Base-by-base conservation (phyloP, 2,797 vertebrate species). In the Sebastes flavidus region DNA sequence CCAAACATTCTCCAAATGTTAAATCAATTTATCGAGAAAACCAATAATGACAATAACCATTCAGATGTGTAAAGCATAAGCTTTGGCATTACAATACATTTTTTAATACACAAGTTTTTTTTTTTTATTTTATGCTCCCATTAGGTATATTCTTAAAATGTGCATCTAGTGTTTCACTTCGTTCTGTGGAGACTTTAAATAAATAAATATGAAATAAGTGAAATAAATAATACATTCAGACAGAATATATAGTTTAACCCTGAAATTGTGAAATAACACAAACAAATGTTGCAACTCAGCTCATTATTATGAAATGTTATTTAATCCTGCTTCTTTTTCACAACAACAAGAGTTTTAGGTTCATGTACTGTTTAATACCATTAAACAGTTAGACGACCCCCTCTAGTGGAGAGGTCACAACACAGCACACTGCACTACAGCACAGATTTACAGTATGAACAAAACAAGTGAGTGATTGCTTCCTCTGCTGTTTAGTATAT, bases 371-470 rank as follows among this genome's bases (percentile, higher is more conserved):
- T 27, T 8, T 29, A 12, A 32, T 9, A 22, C 36, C 27, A 5
- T 55, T 30, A 3, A 75, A 60, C 77, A 84, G 90, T 75, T 27
- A 65, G 59, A 81, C 29, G 16, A 7, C 88, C 10, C 91, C 92
- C 91, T 91, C 93, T 91, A 81, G 92, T 92, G 93, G 91, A 55
- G 66, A 82, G n/a, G 8, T 36, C n/a, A 27, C 8, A 18, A 4
- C 76, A 90, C 69, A 55, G 54, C 84, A 87, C 42, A 2, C 6
- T 29, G 12, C 25, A 30, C 42, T 46, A 16, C 42, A 0, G 42
- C 16, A 58, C 24, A 54, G 9, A 22, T 59, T 42, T 11, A 58
- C n/a, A 42, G 30, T 12, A 52, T 16, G 16, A 72, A 4, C 61
- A 61, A 32, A 18, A 36, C 29, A 24, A 56, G 52, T 38, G 1